These are phyloP conservation scores for Dasyprocta punctata DNA, from an alignment of 2,113 vertebrate genomes.

Conservation along the genomic window DNA sequence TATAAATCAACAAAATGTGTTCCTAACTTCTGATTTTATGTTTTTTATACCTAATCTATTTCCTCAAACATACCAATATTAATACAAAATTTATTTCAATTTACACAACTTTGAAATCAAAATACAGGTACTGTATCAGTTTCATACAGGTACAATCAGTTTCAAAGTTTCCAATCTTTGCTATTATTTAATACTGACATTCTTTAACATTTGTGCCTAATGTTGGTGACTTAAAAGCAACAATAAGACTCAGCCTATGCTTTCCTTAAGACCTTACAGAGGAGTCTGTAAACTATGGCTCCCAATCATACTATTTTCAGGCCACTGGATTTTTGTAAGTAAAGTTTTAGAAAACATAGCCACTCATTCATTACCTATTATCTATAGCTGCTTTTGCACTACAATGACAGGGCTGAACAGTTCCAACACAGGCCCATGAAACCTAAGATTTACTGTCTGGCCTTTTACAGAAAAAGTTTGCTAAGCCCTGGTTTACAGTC, in stretches of 20 bases:
- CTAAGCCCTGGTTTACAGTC: background rate
- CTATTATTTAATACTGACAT: background rate
- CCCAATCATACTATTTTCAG: background rate
- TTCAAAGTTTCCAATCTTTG: background rate
- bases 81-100: conserved; percentile 33
- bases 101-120: conserved; percentile 34
- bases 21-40: conserved; percentile 58
- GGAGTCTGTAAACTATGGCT: background rate
- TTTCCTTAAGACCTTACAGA: background rate
- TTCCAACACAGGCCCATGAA: background rate
- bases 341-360: background rate
- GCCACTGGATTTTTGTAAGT: background rate
- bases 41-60: conserved; percentile 52
- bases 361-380: background rate
- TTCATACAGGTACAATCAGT: background rate
- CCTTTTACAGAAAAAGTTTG: background rate
- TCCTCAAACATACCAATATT: conserved; percentile 45
- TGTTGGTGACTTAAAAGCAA: background rate
- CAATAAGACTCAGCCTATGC: background rate
- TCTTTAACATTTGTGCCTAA: conserved; percentile 8
- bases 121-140: background rate
- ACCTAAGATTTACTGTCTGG: background rate
- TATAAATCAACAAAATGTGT: conserved; percentile 66
- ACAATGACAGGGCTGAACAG: background rate
- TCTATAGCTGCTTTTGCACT: background rate